These are phyloP conservation scores for Tragelaphus imberbis DNA, from an alignment of 2,113 vertebrate genomes.

Conservation along the genomic window DNA sequence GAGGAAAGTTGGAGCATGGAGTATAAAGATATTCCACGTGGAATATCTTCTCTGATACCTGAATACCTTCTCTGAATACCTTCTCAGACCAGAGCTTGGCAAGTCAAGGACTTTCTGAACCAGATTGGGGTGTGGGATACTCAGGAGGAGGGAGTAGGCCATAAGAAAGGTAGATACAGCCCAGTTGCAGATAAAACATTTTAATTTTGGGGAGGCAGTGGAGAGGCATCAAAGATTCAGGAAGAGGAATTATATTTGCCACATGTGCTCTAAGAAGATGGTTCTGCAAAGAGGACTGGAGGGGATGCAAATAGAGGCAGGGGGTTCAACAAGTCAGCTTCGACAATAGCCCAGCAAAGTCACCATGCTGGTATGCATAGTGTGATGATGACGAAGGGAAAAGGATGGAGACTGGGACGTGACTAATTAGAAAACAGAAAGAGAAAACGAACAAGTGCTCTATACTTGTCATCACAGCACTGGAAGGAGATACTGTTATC, in stretches of 20 bases:
- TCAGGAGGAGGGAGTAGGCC: background rate
- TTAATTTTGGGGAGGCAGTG: background rate
- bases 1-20: background rate
- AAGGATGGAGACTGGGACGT: background rate
- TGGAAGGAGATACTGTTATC: background rate
- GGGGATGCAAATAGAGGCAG: background rate
- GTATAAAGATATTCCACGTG: background rate
- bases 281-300: background rate
- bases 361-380: background rate
- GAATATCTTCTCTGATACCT: background rate
- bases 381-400: background rate
- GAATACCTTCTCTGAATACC: background rate
- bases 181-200: background rate
- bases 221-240: background rate
- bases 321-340: background rate
- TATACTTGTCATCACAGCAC: background rate
- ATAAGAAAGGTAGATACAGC: background rate
- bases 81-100: background rate
- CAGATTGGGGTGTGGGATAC: background rate
- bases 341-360: background rate
- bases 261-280: background rate
- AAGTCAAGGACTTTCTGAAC: background rate
- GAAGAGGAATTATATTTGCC: background rate
- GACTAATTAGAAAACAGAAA: background rate
- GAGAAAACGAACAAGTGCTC: background rate